Base-by-base conservation (phyloP, 2,113 vertebrate species). In the Phodopus roborovskii region DNA sequence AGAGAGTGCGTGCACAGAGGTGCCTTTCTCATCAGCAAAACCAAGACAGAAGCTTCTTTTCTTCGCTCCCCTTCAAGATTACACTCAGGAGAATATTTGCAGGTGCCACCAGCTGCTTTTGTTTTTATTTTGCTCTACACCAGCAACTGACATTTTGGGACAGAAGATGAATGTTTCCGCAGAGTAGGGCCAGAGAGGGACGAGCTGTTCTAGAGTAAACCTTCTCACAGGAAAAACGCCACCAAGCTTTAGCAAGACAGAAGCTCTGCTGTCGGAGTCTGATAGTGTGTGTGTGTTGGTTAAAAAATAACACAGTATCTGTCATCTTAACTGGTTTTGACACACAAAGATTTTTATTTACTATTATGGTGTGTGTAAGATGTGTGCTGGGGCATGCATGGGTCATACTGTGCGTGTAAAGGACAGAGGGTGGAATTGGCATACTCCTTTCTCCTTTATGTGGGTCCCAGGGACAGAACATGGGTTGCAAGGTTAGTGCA, bases 21-120 rank as follows among this genome's bases (percentile, higher is more conserved):
- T 73, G 81, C 88, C 93, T 96, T 98, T 98, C 92, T 97, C 93
- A 79, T 94, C 13, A 0, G 95, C 92, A 97, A 94, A 94, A 60
- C 85, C 75, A 95, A 73, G 90, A 95, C 88, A 97, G 93, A 96
- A 95, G 77, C 83, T 91, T 88, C 96, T 94, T 96, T 93, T 96
- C 95, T 92, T 96, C 92, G 20, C 70, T 60, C 39, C 81, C 45
- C 90, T 92, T 81, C 15, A 71, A 68, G 89, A 92, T 79, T 95
- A 88, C 64, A 48, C 68, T 91, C 85, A 90, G 93, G 94, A 96
- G 92, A 96, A 87, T 92, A 96, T 75, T 83, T 2, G 0, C 56
- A 94, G 92, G 82, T 89, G 82, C 91, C 82, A 88, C 68, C 81
- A 95, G 62, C 82, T 88, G 93, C 62, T 93, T 95, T 88, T 20